Evolutionary conservation across 2,888 invertebrate genomes (phyloP), one percentile per base, ranked within the genome.

Genomic region (Lysandra bellargus): DNA sequence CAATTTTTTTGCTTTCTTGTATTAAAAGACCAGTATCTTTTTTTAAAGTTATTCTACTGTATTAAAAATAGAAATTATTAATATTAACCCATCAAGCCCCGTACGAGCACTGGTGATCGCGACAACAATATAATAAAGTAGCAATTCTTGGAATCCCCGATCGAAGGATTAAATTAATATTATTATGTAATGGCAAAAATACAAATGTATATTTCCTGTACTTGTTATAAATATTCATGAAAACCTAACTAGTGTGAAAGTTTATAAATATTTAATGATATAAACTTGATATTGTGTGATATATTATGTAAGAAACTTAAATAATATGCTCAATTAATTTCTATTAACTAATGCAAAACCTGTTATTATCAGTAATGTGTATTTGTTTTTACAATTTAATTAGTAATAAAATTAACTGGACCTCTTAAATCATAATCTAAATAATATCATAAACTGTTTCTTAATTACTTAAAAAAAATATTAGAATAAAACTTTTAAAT

Each of bases 401-500:
- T 44, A 9, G 44, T 44, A 7, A 44, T 44, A 44, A 44, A 74
- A 37, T n/a, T n/a, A 74, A 23, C 17, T 37, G 14, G 40, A 74
- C 37, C 37, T 53, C 33, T 4, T 33, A 14, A 78, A 80, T 83
- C 14, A 17, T 57, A 4, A 17, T 17, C 57, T 17, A 14, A 4
- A 4, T 14, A 53, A 53, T 53, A 14, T 14, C 23, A 23, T 23
- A 23, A 23, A 23, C 23, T 23, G 23, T 23, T 23, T 23, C 23
- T 23, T 23, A 23, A 23, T 23, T 23, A 23, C 23, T 23, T 23
- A 23, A 23, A 23, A 23, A 23, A 23, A 23, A 23, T 23, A 23
- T 23, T 23, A 23, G 23, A 23, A 23, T 23, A 23, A 23, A 23
- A 23, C 23, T 23, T 23, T 23, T 23, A 23, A 23, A 23, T 23